These are phyloP conservation scores for Dasyurus viverrinus DNA, from an alignment of 2,113 vertebrate genomes.

Conservation along the genomic window DNA sequence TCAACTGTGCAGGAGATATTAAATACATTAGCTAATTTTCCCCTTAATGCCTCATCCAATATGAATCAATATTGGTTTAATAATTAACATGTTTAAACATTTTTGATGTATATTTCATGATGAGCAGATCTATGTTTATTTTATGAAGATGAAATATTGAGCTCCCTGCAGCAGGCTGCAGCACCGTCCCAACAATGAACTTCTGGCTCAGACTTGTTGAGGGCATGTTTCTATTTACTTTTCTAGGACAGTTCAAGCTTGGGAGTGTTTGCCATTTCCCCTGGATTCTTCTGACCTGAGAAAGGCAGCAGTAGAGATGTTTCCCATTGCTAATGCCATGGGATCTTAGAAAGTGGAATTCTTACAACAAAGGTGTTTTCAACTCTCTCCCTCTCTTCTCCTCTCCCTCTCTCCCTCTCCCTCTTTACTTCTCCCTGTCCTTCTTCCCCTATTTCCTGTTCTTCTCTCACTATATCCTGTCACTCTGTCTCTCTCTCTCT, in stretches of 20 bases:
- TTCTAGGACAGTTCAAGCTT: constrained; percentile 41
- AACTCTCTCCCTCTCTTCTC: not conserved
- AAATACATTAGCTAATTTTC: constrained; percentile 87
- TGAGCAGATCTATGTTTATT: constrained; percentile 86
- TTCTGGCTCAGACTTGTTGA: constrained; percentile 70
- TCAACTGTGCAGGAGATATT: constrained; percentile 82
- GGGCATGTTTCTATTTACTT: constrained; percentile 66
- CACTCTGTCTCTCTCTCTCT: too few relatives aligned
- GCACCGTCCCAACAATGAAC: constrained; percentile 71
- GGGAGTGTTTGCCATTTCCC: constrained; percentile 49
- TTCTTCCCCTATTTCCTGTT: too few relatives aligned
- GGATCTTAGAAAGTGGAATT: not conserved
- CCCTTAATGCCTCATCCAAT: constrained; percentile 86
- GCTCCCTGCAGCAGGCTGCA: constrained; percentile 72
- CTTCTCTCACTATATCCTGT: too few relatives aligned
- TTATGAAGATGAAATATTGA: constrained; percentile 89
- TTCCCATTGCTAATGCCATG: not conserved
- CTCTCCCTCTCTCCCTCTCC: too few relatives aligned
- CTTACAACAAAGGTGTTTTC: not conserved
- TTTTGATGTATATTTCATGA: constrained; percentile 89
- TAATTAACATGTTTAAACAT: constrained; percentile 90
- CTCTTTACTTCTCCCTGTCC: too few relatives aligned
- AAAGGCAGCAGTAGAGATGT: constrained; percentile 16
- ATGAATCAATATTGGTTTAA: constrained; percentile 90
- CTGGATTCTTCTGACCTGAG: not conserved